Conservation (phyloP, 2,113 vertebrate species). For the Tetrax tetrax region DNA sequence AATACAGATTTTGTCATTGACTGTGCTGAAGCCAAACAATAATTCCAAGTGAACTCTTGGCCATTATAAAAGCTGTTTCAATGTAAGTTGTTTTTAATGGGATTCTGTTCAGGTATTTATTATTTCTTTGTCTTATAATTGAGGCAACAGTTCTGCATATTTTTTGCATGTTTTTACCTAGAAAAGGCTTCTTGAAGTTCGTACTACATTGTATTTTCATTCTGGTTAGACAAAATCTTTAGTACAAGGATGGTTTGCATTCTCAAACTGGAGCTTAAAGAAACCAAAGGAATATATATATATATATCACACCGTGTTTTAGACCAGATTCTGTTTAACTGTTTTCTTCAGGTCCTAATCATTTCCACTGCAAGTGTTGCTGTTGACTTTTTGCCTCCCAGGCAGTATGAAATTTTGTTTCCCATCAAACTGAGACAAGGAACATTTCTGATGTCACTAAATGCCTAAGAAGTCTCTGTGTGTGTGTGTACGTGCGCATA, state of each 20-base stretch:
- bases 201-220: background rate
- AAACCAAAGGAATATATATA: background rate
- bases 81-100: background rate
- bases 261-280: background rate
- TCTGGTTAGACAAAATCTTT: background rate
- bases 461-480: background rate
- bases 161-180: background rate
- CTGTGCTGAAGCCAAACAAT: background rate
- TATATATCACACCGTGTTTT: no score
- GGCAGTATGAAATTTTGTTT: no score
- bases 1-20: background rate
- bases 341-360: no score
- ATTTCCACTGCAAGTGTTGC: no score
- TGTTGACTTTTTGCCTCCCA: no score
- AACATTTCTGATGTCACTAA: background rate
- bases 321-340: no score
- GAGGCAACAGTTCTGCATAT: background rate
- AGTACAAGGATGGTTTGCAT: background rate
- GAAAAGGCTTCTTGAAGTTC: background rate
- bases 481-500: fast-evolving
- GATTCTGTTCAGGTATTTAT: background rate
- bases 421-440: background rate
- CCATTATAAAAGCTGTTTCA: background rate
- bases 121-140: background rate
- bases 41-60: background rate